phyloP scores from a whole-genome alignment of 2,888 invertebrate species.

The Congeria kusceri region DNA sequence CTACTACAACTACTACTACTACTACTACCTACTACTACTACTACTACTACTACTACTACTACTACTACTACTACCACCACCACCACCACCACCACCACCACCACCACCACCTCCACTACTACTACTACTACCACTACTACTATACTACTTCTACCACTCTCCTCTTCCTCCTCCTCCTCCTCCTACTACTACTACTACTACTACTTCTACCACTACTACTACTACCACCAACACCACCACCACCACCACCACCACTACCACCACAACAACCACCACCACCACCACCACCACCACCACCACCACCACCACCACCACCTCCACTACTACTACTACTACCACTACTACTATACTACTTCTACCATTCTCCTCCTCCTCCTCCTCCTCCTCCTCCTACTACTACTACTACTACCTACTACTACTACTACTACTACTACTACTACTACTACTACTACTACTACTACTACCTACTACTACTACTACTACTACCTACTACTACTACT shows the following conservation, averaged over 20 bases:
- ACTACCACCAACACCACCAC: conserved; percentile 7
- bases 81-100: conserved; percentile 1
- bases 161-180: too few species aligned
- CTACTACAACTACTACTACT: conserved; percentile 8
- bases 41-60: conserved; percentile 10
- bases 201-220: conserved; percentile 11
- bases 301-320: conserved; percentile 13
- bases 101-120: conserved; percentile 21
- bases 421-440: neutral
- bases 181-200: conserved; percentile 12
- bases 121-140: conserved; percentile 42
- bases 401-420: too few species aligned
- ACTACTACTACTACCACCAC: conserved; percentile 1
- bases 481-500: neutral
- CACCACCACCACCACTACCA: conserved; percentile 11
- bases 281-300: conserved; percentile 1
- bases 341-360: conserved; percentile 33
- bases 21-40: conserved; percentile 10
- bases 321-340: conserved; percentile 33
- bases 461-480: neutral
- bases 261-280: conserved; percentile 5
- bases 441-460: neutral
- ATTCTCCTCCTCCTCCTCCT: conserved; percentile 26
- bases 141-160: too few species aligned
- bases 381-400: neutral